phyloP scores from a whole-genome alignment of 2,888 invertebrate genomes.

The Norana najaformis region DNA sequence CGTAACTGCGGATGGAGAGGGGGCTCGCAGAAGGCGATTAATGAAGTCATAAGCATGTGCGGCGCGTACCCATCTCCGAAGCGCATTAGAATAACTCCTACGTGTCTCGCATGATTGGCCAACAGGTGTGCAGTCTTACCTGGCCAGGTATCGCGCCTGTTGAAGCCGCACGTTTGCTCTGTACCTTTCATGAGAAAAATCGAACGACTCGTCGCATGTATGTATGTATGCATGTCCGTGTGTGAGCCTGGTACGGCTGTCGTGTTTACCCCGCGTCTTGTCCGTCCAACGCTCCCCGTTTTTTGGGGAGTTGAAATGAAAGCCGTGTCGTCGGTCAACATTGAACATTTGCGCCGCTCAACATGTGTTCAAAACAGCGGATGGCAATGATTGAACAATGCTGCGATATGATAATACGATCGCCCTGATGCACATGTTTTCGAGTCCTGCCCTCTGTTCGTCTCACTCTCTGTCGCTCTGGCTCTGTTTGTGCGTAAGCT shows the following conservation, averaged over 20 bases:
- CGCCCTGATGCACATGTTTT: not conserved
- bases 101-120: slow-evolving; percentile 9
- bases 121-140: slow-evolving; percentile 22
- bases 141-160: not conserved
- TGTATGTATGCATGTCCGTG: not conserved
- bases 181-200: slow-evolving; percentile 5
- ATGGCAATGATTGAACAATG: not conserved
- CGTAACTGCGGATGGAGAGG: not conserved
- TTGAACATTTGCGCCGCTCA: not conserved
- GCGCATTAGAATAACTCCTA: not conserved
- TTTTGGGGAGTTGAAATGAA: not conserved
- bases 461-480: too few species aligned
- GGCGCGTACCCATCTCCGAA: not conserved
- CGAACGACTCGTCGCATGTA: not conserved
- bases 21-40: not conserved
- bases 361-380: slow-evolving; percentile 8
- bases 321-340: slow-evolving; percentile 21
- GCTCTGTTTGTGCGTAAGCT: too few species aligned
- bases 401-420: slow-evolving; percentile 5
- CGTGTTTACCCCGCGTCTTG: not conserved
- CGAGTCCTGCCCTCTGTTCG: too few species aligned
- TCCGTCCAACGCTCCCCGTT: not conserved
- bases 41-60: not conserved
- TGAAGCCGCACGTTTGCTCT: not conserved
- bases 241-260: not conserved